phyloP scores from a whole-genome alignment of 2,797 vertebrate species.

The Lepus oiostolus region DNA sequence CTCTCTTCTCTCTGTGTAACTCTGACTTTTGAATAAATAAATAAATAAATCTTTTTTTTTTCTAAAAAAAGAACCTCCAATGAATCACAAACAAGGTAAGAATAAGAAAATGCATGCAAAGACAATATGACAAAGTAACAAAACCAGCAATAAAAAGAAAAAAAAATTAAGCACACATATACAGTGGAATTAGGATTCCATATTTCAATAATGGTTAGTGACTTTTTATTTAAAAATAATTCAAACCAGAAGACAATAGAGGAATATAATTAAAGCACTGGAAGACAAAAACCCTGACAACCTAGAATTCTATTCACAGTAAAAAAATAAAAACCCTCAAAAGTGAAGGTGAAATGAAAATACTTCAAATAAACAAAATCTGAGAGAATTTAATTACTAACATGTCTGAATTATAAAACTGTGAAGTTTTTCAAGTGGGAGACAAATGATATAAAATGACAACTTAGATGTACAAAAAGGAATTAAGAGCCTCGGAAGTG shows the following conservation, averaged over 20 bases:
- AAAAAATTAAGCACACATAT: background rate
- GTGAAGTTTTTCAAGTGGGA: conserved; percentile 26
- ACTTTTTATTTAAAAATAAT: background rate
- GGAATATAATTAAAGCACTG: background rate
- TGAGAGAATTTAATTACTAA: background rate
- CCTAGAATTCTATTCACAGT: background rate
- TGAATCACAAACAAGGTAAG: background rate
- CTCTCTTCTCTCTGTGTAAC: too few species aligned
- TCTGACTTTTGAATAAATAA: too few species aligned
- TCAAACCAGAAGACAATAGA: background rate
- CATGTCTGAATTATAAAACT: background rate
- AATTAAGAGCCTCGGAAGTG: background rate
- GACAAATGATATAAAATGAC: background rate
- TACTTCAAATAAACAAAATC: background rate
- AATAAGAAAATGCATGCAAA: background rate
- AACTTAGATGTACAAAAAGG: conserved; percentile 11
- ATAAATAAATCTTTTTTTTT: too few species aligned
- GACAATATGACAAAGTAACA: background rate
- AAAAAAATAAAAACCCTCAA: background rate
- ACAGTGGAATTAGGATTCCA: background rate
- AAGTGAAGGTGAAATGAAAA: background rate
- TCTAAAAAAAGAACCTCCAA: background rate
- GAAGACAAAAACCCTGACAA: background rate
- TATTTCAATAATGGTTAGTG: background rate
- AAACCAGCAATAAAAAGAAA: background rate